Evolutionary conservation across 2,113 vertebrate species (phyloP).

Genomic region (Cromileptes altivelis): DNA sequence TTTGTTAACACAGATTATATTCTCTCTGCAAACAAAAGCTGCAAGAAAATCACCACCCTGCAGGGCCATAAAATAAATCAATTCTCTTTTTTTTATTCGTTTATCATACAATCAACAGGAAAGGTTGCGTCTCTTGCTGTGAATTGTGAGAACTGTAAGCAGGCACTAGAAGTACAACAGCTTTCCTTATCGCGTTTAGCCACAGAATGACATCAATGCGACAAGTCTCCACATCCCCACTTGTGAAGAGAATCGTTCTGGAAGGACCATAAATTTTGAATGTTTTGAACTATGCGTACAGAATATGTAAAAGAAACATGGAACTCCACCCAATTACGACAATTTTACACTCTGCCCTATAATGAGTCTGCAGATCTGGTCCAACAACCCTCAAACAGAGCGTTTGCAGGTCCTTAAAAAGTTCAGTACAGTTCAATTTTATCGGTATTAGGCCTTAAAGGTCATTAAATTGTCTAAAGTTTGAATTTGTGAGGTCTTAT

Average conservation of each 20-base stretch:
- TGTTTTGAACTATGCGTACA: conserved; percentile 30
- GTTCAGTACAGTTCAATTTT: no score
- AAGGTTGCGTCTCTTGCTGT: conserved; percentile 72
- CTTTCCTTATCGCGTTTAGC: conserved; percentile 70
- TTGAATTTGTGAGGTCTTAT: no score
- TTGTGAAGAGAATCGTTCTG: conserved; percentile 35
- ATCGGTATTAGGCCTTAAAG: no score
- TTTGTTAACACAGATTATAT: conserved; percentile 72
- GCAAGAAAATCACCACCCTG: conserved; percentile 53
- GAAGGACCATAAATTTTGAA: conserved; percentile 38
- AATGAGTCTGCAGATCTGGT: neutral
- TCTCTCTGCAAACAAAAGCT: conserved; percentile 80
- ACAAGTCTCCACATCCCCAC: conserved; percentile 31
- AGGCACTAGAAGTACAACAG: conserved; percentile 50
- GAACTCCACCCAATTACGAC: conserved; percentile 26
- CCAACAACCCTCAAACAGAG: neutral
- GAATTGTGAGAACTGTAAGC: conserved; percentile 81
- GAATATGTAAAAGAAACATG: conserved; percentile 31
- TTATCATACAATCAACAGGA: conserved; percentile 83
- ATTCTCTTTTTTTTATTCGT: conserved; percentile 59
- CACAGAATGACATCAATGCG: conserved; percentile 59
- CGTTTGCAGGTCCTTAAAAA: no score
- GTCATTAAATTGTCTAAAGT: no score
- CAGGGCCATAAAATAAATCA: conserved; percentile 42
- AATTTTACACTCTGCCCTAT: neutral